A percentile compares a stretch with the other conserved stretches of the same genome.
These are phyloP conservation scores for Galaxias olidus DNA, from an alignment of 2,797 vertebrate species.

Conservation along the genomic window DNA sequence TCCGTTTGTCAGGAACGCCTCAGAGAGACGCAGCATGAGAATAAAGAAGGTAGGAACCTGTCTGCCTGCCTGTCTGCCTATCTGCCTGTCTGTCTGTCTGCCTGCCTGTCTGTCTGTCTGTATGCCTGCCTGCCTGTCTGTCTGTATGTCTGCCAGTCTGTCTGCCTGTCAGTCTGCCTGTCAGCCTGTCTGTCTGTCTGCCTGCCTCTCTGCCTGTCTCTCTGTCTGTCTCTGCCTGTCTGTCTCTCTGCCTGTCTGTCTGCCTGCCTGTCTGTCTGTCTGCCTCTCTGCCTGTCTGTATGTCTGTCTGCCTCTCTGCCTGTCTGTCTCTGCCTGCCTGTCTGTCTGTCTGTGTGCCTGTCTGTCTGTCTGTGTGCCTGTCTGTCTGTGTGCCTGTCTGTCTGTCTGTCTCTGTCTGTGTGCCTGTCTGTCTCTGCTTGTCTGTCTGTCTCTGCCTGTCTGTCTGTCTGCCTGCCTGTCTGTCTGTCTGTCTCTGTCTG, in stretches of 20 bases:
- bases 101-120: not conserved
- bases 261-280: not conserved
- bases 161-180: slow-evolving; percentile 4
- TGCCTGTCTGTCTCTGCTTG: not conserved
- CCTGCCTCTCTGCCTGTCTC: no score
- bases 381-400: slow-evolving; percentile 5
- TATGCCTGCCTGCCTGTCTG: not conserved
- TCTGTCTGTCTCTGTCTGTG: not conserved
- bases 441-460: not conserved
- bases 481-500: not conserved
- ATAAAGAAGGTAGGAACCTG: slow-evolving; percentile 86
- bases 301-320: no score
- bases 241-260: not conserved
- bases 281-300: no score
- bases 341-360: no score
- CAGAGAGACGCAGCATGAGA: slow-evolving; percentile 91
- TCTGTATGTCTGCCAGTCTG: no score
- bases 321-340: no score
- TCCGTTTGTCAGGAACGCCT: slow-evolving; percentile 91
- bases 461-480: not conserved
- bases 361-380: not conserved
- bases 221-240: slow-evolving; percentile 7
- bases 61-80: not conserved
- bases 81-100: not conserved
- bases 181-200: not conserved